Conservation (phyloP, 1,140 invertebrate genomes). For the Platyura marginata region DNA sequence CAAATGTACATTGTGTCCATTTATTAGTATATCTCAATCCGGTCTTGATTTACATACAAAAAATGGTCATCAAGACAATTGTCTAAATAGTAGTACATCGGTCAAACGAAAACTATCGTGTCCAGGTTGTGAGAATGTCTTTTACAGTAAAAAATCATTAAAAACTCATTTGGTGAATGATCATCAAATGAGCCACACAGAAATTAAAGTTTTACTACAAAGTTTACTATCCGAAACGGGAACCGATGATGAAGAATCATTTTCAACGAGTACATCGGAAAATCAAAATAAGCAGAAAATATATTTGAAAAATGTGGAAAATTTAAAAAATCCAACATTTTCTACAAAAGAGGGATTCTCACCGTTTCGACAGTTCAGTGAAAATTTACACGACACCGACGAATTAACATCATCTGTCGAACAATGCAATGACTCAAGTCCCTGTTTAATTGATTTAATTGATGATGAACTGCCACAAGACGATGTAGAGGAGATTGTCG, state of each 20-base stretch:
- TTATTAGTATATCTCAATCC: slow-evolving; percentile 11
- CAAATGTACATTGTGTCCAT: slow-evolving; percentile 13
- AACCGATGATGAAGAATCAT: not conserved
- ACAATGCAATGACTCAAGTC: not conserved
- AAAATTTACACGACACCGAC: too few relatives aligned
- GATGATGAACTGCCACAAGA: not conserved
- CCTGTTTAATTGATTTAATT: not conserved
- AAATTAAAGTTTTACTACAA: slow-evolving; percentile 10
- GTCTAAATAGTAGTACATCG: slow-evolving; percentile 8
- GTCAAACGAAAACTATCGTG: slow-evolving; percentile 17
- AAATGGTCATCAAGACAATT: slow-evolving; percentile 4
- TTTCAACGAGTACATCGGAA: not conserved
- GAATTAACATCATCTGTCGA: not conserved
- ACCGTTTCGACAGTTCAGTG: too few relatives aligned
- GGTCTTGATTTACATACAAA: slow-evolving; percentile 8
- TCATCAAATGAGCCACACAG: slow-evolving; percentile 23
- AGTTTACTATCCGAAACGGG: not conserved
- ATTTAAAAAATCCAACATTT: slow-evolving; percentile 5
- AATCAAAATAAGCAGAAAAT: slow-evolving; percentile 10
- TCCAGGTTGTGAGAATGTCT: slow-evolving; percentile 27
- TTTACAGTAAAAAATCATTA: slow-evolving; percentile 24
- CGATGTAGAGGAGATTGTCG: too few relatives aligned
- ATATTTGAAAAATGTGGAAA: slow-evolving; percentile 20
- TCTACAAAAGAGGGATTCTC: not conserved
- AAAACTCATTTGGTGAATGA: slow-evolving; percentile 26